Percentiles rank a stretch among this genome's conserved stretches.
phyloP scores from a whole-genome alignment of 2,888 invertebrate genomes.

The Meghimatium bilineatum region DNA sequence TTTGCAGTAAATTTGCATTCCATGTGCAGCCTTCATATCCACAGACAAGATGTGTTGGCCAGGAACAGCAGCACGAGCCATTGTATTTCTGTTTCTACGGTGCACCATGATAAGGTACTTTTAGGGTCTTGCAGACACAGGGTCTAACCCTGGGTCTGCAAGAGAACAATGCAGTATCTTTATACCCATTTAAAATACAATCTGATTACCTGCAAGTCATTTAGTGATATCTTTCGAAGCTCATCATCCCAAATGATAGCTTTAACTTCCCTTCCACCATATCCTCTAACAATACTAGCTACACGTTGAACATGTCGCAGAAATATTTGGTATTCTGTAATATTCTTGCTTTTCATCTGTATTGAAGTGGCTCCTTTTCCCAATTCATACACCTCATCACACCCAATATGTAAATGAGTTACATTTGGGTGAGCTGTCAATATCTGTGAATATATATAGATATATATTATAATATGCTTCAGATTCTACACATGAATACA shows the following conservation, averaged over 20 bases:
- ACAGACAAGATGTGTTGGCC: too few relatives aligned
- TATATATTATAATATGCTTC: not conserved
- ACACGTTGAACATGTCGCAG: slow-evolving; percentile 80
- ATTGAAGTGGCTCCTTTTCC: slow-evolving; percentile 63
- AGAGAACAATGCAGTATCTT: too few relatives aligned
- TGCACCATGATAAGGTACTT: too few relatives aligned
- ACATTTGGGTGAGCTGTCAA: slow-evolving; percentile 81
- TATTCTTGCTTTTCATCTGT: slow-evolving; percentile 56
- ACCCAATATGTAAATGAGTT: slow-evolving; percentile 85
- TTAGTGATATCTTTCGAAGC: slow-evolving; percentile 82
- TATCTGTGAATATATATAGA: slow-evolving; percentile 69
- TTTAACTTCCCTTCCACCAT: slow-evolving; percentile 77
- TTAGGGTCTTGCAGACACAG: too few relatives aligned
- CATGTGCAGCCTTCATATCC: too few relatives aligned
- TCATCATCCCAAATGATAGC: slow-evolving; percentile 89
- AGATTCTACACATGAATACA: not conserved
- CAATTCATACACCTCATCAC: slow-evolving; percentile 82
- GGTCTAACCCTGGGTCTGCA: too few relatives aligned
- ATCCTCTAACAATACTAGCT: slow-evolving; percentile 44
- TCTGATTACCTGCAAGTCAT: slow-evolving; percentile 58
- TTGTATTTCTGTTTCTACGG: too few relatives aligned
- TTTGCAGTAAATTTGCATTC: too few relatives aligned
- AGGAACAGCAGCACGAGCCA: too few relatives aligned
- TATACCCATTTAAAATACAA: too few relatives aligned
- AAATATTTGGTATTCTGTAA: slow-evolving; percentile 61